phyloP scores from a whole-genome alignment of 2,888 invertebrate genomes.

The Athalia circularis region DNA sequence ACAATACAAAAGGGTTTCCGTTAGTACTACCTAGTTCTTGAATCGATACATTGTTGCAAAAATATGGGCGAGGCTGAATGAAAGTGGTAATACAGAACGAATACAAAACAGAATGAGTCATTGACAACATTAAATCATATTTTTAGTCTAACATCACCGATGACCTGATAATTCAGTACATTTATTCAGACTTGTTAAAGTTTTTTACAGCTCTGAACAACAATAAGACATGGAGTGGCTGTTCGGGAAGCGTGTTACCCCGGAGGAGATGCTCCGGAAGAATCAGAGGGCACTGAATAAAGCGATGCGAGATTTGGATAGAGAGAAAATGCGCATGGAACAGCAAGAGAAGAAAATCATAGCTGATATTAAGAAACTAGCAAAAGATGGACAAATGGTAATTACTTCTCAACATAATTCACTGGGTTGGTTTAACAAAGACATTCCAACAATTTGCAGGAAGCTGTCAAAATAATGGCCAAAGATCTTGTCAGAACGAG shows the following conservation, averaged over 20 bases:
- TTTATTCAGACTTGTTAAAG: neutral
- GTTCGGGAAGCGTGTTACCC: constrained; percentile 96
- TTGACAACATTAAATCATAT: neutral
- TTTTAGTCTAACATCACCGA: neutral
- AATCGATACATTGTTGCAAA: too few species aligned
- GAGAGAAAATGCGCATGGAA: constrained; percentile 96
- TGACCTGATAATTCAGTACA: too few species aligned
- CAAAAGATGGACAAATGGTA: constrained; percentile 99
- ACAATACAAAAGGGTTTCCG: too few species aligned
- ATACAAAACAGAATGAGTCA: constrained; percentile 16
- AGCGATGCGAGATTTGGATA: constrained; percentile 98
- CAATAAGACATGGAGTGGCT: constrained; percentile 88
- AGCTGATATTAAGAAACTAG: constrained; percentile 98
- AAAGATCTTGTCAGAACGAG: constrained; percentile 98
- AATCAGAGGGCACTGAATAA: constrained; percentile 98
- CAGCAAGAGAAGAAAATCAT: constrained; percentile 99
- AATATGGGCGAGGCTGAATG: too few species aligned
- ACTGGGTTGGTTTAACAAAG: constrained; percentile 50
- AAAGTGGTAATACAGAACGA: too few species aligned
- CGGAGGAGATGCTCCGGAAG: constrained; percentile 98
- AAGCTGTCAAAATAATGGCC: constrained; percentile 99
- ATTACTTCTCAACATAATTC: constrained; percentile 80
- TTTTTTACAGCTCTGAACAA: neutral
- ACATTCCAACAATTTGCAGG: constrained; percentile 76
- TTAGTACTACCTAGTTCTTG: too few species aligned